These are phyloP conservation scores for Scaptomyza flava DNA, from an alignment of 2,888 invertebrate species.

Conservation along the genomic window DNA sequence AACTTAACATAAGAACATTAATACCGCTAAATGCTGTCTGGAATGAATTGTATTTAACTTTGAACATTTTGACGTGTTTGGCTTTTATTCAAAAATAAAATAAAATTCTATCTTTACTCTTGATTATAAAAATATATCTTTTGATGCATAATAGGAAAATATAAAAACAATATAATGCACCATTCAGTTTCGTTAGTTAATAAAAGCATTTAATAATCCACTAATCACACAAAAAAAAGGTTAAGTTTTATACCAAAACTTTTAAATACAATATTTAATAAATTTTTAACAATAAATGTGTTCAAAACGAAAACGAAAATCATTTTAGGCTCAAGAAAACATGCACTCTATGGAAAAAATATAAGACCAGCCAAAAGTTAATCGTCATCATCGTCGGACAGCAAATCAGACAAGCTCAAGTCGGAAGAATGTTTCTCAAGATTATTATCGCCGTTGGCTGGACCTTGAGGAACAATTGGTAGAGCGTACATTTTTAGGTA, in stretches of 20 bases:
- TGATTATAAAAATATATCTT: no score
- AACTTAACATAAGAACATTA: background rate
- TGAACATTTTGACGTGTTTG: no score
- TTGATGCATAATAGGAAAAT: no score
- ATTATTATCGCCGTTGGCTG: slow-evolving; percentile 9
- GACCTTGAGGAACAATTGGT: slow-evolving; percentile 37
- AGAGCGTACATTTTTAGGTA: slow-evolving; percentile 60
- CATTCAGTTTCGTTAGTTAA: no score
- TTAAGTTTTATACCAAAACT: background rate
- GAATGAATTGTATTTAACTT: background rate
- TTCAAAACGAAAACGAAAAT: slow-evolving; percentile 18
- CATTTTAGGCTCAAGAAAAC: slow-evolving; percentile 27
- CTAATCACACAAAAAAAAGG: no score
- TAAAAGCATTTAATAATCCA: no score
- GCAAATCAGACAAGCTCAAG: slow-evolving; percentile 59
- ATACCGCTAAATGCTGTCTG: background rate
- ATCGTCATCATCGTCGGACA: slow-evolving; percentile 55
- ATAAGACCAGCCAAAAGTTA: slow-evolving; percentile 51
- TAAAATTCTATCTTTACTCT: no score
- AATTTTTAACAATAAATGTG: slow-evolving; percentile 21
- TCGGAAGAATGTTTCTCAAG: slow-evolving; percentile 62
- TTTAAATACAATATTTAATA: slow-evolving; percentile 23
- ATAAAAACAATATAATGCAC: no score
- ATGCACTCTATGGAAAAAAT: slow-evolving; percentile 43
- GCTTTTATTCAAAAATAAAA: no score